Conservation (phyloP, 2,113 vertebrate species). For the Physeter macrocephalus region DNA sequence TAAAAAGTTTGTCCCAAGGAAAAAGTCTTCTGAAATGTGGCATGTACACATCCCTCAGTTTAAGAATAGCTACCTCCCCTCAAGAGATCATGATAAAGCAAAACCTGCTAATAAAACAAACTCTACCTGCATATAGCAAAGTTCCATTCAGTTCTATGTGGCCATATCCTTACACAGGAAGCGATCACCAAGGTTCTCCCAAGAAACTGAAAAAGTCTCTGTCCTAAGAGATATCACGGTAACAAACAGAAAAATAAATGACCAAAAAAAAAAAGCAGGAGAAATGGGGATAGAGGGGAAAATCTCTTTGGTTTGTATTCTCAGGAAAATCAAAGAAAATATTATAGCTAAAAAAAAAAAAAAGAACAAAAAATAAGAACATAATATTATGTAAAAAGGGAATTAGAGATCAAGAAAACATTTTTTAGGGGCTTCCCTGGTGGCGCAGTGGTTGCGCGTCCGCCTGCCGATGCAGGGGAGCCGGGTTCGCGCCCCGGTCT, state of each 20-base stretch:
- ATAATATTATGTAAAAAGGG: background rate
- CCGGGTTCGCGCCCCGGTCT: too few species aligned
- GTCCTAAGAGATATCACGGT: background rate
- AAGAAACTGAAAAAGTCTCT: background rate
- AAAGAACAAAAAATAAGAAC: background rate
- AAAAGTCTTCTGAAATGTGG: background rate
- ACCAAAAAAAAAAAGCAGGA: background rate
- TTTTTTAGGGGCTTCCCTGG: too few species aligned
- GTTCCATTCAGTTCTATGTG: background rate
- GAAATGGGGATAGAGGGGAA: background rate
- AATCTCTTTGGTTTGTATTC: background rate
- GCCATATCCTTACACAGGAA: background rate
- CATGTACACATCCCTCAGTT: background rate
- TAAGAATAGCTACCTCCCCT: background rate
- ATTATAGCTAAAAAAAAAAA: background rate
- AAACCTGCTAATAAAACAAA: background rate
- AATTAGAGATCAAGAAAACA: background rate
- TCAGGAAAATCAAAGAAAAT: slow-evolving; percentile 13
- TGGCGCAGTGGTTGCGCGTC: too few species aligned
- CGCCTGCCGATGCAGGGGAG: too few species aligned
- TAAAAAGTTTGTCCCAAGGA: background rate
- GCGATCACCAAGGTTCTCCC: background rate
- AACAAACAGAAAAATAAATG: background rate
- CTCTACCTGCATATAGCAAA: background rate
- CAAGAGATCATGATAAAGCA: background rate